Base-by-base conservation (phyloP, 2,888 invertebrate genomes). In the Tenthredo amoena region DNA sequence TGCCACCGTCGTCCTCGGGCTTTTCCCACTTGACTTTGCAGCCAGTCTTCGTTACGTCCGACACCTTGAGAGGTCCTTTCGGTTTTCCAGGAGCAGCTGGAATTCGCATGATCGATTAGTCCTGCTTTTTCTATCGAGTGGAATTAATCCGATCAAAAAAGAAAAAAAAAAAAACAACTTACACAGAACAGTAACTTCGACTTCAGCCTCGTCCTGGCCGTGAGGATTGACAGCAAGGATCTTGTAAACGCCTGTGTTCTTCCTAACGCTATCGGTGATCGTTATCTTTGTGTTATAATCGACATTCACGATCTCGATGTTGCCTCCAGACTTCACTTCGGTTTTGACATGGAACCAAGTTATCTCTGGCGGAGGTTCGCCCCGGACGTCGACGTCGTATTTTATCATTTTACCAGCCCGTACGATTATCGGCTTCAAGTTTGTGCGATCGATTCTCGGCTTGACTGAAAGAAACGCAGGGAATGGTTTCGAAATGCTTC, bases 391-490 rank as follows among this genome's bases (percentile, higher is more conserved):
- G 65, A 99, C 96, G 93, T 99, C 98, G 93, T 98, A 97, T 94
- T 97, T 98, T 88, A 99, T 96, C 0, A 96, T 95, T 94, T 99
- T 98, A 58, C 99, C 99, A 87, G 98, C 97, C 89, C 98, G 97
- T 18, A 99, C 97, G 15, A 97, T 96, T 74, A 98, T 95, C 76
- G 97, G 96, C 93, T 99, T 98, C 88, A 99, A 95, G 94, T 99
- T 98, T 3, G 98, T 98, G 89, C 99, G 96, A 94, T 99, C 99
- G 93, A 99, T 99, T 92, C 98, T 97, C 65, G 99, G 99, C 94
- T 99, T 99, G 93, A 99, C 98, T 98, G 92, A 65, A 93, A 92
- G 3, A 77, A 71, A 37, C 85, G 9, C 72, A 34, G 86, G 85
- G 81, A 86, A 65, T 65, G 58, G 58, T 68, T 82, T 84, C 74